Evolutionary conservation across 2,113 vertebrate genomes (phyloP), one percentile per base, ranked within the genome.

Genomic region (Pseudonaja textilis): DNA sequence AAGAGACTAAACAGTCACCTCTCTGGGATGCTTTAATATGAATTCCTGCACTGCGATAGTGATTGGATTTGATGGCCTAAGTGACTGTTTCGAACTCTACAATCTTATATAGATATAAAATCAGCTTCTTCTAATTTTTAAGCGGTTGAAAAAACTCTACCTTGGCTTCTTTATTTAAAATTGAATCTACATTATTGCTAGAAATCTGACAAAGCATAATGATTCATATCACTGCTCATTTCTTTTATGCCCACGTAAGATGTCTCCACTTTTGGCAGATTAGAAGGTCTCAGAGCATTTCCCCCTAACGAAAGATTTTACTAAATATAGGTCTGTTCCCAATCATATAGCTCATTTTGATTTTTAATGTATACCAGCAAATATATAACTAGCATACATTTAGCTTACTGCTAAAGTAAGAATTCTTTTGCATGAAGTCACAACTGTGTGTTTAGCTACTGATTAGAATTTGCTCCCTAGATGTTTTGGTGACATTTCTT

Each of bases 241-340:
- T 92, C 54, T 34, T 88, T 85, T 55, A 29, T 89, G 87, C 25
- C 69, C 56, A 81, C 56, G 47, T 10, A 89, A 94, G 45, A 29
- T 95, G 93, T 47, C 92, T 92, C 93, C 93, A 93, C 87, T 47
- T 81, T 89, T 57, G 86, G 85, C 92, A 74, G 81, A 94, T 42
- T n/a, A 94, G 87, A 92, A 94, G 56, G 50, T 20, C 85, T 89
- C 92, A 91, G 42, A 96, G 20, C 54, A 57, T 85, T 45, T 90
- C 57, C 55, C 86, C 90, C 85, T 25, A 86, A 39, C 22, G 52
- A 29, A 52, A 87, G 55, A 59, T 23, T 89, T 55, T 61, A 14
- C 39, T 56, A 94, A 94, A 91, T 42, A 0, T 4, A 61, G 42
- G 4, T 45, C 3, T 0, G 16, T 47, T 39, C 89, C 89, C 95